Conservation (phyloP, 2,888 invertebrate genomes). For the Mythimna albipuncta region DNA sequence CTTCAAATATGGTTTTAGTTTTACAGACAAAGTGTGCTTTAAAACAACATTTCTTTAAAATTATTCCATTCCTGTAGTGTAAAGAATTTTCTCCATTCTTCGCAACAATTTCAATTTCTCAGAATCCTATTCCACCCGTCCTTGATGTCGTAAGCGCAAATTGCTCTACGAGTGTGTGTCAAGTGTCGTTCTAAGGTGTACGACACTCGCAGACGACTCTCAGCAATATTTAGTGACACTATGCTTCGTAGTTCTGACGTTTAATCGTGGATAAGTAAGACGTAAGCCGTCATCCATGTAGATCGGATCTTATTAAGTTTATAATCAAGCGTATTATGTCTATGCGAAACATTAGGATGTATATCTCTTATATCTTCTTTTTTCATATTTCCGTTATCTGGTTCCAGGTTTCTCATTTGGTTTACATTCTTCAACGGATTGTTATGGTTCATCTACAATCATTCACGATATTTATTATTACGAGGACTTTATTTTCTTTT, state of each 20-base stretch:
- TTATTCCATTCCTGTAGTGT: slow-evolving; percentile 20
- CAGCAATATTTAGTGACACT: slow-evolving; percentile 59
- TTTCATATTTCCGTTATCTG: not conserved
- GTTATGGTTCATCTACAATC: not conserved
- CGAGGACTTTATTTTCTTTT: not conserved
- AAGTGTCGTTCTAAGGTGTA: slow-evolving; percentile 48
- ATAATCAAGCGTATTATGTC: not conserved
- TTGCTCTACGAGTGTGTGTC: slow-evolving; percentile 60
- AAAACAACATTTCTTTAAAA: slow-evolving; percentile 14
- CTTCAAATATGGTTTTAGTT: not conserved
- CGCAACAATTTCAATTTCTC: slow-evolving; percentile 60
- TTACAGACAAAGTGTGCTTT: not conserved
- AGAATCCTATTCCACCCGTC: slow-evolving; percentile 53
- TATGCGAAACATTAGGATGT: not conserved
- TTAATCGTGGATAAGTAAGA: slow-evolving; percentile 48
- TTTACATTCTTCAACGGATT: not conserved
- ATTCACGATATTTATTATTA: not conserved
- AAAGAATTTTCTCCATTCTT: slow-evolving; percentile 33
- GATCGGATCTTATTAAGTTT: slow-evolving; percentile 27
- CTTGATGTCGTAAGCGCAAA: slow-evolving; percentile 55
- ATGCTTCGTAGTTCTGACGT: slow-evolving; percentile 44
- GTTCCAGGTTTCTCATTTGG: not conserved
- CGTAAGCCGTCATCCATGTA: not conserved
- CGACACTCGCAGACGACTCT: slow-evolving; percentile 53
- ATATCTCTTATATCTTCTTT: not conserved